A percentile compares a stretch with the other conserved stretches of the same genome.
Evolutionary conservation across 2,113 vertebrate species (phyloP).

Genomic region (Toxotes jaculatrix): DNA sequence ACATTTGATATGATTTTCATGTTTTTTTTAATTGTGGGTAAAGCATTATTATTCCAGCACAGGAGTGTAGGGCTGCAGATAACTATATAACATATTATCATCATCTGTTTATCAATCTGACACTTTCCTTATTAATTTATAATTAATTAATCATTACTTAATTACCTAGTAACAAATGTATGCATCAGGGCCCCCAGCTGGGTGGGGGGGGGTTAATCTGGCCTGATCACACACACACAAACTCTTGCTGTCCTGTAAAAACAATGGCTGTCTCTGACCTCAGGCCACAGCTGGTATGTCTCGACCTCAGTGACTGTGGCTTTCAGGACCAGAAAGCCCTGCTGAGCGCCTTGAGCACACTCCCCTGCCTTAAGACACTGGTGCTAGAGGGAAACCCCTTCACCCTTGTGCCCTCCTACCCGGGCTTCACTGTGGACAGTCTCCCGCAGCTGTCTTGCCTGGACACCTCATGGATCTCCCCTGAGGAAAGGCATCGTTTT

Average conservation of each 20-base stretch:
- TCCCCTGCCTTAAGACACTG: slow-evolving; percentile 83
- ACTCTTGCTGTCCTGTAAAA: not conserved
- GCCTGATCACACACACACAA: not conserved
- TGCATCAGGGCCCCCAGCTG: too few relatives aligned
- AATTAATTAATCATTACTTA: too few relatives aligned
- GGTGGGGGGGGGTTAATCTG: not conserved
- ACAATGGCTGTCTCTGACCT: not conserved
- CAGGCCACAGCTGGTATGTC: slow-evolving; percentile 90
- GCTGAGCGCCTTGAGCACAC: slow-evolving; percentile 72
- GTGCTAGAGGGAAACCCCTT: slow-evolving; percentile 90
- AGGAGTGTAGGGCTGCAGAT: too few relatives aligned
- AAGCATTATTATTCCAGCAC: too few relatives aligned
- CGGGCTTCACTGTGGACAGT: slow-evolving; percentile 87
- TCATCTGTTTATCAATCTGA: too few relatives aligned
- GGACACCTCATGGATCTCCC: slow-evolving; percentile 81
- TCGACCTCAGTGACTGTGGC: slow-evolving; percentile 90
- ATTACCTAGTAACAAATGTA: too few relatives aligned
- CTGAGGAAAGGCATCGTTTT: slow-evolving; percentile 82
- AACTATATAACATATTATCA: too few relatives aligned
- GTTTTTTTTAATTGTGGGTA: too few relatives aligned
- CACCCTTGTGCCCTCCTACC: slow-evolving; percentile 85
- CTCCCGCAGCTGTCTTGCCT: slow-evolving; percentile 83
- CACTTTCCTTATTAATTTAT: too few relatives aligned
- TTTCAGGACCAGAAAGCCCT: slow-evolving; percentile 83
- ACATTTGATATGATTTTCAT: too few relatives aligned